Evolutionary conservation across 2,888 invertebrate genomes (phyloP), one percentile per base, ranked within the genome.

Genomic region (Acronicta aceris): DNA sequence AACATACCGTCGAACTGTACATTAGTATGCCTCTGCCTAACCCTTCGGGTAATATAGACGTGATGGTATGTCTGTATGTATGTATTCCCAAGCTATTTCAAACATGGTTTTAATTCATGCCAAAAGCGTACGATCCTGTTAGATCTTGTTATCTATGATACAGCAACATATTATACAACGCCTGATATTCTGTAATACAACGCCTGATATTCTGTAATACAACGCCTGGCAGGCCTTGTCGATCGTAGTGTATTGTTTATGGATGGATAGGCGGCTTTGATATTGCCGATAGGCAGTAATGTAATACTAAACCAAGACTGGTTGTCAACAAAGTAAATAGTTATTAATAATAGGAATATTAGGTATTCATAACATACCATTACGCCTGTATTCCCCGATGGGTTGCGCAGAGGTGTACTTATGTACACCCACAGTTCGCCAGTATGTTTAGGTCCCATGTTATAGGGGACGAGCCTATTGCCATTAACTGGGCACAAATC

Each of bases 221-320:
- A 41, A 33, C 21, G 21, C 16, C 12, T 15, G 13, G 2, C 25
- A 7, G 7, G 8, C 12, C 27, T 65, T 65, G 65, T 54, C n/a
- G 53, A 15, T 42, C 16, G 5, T 45, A 17, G 38, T 38, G 27
- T 59, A 42, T 59, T 59, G 59, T 59, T 42, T 36, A 33, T n/a
- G 43, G 48, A 4, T 21, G 45, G 43, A 59, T 45, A 27, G 9
- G 17, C 5, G 21, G 16, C 36, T 46, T 33, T 54, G 46, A 48
- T 42, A 68, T 55, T 43, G 8, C 2, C 9, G 10, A 21, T 21
- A 21, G 13, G 5, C 4, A 13, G 5, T 36, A 13, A 36, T 6
- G 36, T 36, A 13, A 36, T 13, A 36, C 13, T 13, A 33, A 38
- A 33, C 10, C 17, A 46, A 41, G 36, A 38, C 42, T 40, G 42